Evolutionary conservation across 2,888 invertebrate genomes (phyloP), one percentile per base, ranked within the genome.

Genomic region (Chalcis sispes): DNA sequence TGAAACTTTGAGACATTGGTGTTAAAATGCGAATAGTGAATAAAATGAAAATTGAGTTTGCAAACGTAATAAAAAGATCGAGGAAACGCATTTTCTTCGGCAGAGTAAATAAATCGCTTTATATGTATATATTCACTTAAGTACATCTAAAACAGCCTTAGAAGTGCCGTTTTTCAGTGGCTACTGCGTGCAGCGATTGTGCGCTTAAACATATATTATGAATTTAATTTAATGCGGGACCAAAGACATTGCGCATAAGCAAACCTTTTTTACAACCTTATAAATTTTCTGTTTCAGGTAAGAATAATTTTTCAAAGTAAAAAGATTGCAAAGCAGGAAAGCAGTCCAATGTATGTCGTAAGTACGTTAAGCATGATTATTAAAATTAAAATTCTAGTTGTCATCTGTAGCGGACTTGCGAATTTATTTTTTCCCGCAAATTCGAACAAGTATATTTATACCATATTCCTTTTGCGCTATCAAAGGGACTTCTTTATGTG

Each of bases 281-380:
- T 72, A 29, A 70, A 70, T 72, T 65, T 69, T 80, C 25, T 82
- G 81, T 83, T 83, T 64, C 80, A 83, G 83, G 83, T 83, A 82
- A 82, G 83, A 65, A 54, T 2, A 48, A 23, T 50, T 32, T 25
- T 15, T 15, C 58, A 48, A 36, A 52, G 42, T 4, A 46, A 46
- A 54, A 15, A 2, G n/a, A 20, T 36, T 10, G 4, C 20, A 52
- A 27, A 54, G 7, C 29, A 15, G 15, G 56, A 48, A 58, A 56
- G 23, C 13, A 2, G 32, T 13, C 27, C 32, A 23, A 32, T n/a
- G n/a, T 8, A 54, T 4, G 23, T 20, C 20, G 56, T 50, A 20
- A 56, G 50, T 50, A 61, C 59, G 20, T 46, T 42, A 32, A 32
- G 56, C 32, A 36, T 25, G 40, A 48, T 58, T 42, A n/a, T 23